Base-by-base conservation (phyloP, 2,888 invertebrate genomes). In the Andrena trimmerana region DNA sequence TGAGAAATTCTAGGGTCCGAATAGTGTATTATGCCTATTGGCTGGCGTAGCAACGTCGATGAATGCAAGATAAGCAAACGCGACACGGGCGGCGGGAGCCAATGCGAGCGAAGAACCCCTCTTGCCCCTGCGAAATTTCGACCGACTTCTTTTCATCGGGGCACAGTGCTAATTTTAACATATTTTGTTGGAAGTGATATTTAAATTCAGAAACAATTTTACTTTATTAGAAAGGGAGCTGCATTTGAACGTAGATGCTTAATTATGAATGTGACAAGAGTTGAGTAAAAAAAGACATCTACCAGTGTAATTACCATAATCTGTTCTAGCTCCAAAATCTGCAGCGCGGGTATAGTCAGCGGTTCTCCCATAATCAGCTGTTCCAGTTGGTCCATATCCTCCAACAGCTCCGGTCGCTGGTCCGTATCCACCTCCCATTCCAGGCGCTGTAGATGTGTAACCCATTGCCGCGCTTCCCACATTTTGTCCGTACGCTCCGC, bases 381-480 rank as follows among this genome's bases (percentile, higher is more conserved):
- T 91, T 2, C 92, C 92, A 0, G 92, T 91, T 8, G 93, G 93
- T 67, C 93, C 94, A 29, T 93, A 94, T 66, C 91, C 93, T 68
- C 94, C 93, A 6, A 93, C 93, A 5, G 93, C 90, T 20, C 93
- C 93, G 16, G 92, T 89, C 8, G 92, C 87, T 2, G 94, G 93
- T 63, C 94, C 94, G 29, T 94, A 94, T 67, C 92, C 94, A 36
- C 92, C 92, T 52, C 92, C 91, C 91, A 94, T 93, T 69, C 92
- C 92, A 24, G 93, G 92, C 5, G 93, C 92, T 0, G 92, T 89
- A 3, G 92, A 92, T 0, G 92, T 91, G 63, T 94, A 94, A 27
- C 94, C 94, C 93, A 94, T 94, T 13, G 92, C 90, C 48, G 92
- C 91, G 10, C 92, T 91, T 2, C 93, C 92, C 59, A 93, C 92